Percentiles rank a stretch among this genome's conserved stretches.
phyloP scores from a whole-genome alignment of 2,888 invertebrate species.

The Drosophila suboccidentalis region DNA sequence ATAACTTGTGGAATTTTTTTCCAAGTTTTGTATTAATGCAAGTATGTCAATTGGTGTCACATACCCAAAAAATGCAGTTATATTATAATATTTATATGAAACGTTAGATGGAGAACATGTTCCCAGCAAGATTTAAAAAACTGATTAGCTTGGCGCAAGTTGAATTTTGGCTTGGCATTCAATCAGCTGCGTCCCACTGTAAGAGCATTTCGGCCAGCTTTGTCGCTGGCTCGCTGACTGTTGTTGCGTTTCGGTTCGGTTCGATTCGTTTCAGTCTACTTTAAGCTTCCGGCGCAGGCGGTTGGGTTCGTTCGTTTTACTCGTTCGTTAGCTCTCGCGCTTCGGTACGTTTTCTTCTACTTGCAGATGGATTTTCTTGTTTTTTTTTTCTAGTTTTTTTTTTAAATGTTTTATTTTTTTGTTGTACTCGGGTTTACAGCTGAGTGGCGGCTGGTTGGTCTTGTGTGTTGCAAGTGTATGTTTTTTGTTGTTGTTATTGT shows the following conservation, averaged over 20 bases:
- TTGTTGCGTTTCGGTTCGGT: slow-evolving; percentile 59
- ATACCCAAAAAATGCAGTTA: too few relatives aligned
- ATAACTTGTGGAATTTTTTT: too few relatives aligned
- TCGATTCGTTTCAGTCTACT: slow-evolving; percentile 75
- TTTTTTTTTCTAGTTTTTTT: slow-evolving; percentile 23
- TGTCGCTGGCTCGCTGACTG: slow-evolving; percentile 38
- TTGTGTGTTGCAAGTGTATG: slow-evolving; percentile 8
- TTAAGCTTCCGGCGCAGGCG: slow-evolving; percentile 82
- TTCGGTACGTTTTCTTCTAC: slow-evolving; percentile 47
- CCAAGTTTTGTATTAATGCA: too few relatives aligned
- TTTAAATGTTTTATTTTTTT: slow-evolving; percentile 20
- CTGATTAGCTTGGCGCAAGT: background rate
- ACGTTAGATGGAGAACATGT: too few relatives aligned
- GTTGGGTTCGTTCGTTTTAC: slow-evolving; percentile 49
- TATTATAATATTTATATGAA: too few relatives aligned
- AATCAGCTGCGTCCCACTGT: slow-evolving; percentile 31
- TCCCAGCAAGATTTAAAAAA: too few relatives aligned
- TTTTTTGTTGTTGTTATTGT: slow-evolving; percentile 26
- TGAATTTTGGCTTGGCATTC: background rate
- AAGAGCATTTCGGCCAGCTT: slow-evolving; percentile 42
- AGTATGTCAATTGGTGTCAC: too few relatives aligned
- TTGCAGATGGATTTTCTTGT: slow-evolving; percentile 20
- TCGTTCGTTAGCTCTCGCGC: slow-evolving; percentile 53
- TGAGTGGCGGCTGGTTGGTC: slow-evolving; percentile 46
- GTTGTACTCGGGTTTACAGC: slow-evolving; percentile 52